phyloP scores from a whole-genome alignment of 1,140 invertebrate species.

The Scaptomyza pallida region DNA sequence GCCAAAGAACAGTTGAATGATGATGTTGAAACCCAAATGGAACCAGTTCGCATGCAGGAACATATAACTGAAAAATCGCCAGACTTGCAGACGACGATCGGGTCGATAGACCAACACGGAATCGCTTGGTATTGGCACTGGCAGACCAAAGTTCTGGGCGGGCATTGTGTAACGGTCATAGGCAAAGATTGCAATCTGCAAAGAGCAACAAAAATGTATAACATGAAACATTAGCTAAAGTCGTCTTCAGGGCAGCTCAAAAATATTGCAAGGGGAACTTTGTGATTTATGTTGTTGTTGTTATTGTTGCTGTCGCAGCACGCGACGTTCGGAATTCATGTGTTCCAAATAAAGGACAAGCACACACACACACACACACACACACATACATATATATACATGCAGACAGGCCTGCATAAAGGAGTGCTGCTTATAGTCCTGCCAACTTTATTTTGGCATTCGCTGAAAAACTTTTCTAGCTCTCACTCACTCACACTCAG shows the following conservation, averaged over 20 bases:
- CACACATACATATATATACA: not conserved
- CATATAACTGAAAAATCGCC: slow-evolving; percentile 98
- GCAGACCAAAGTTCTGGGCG: slow-evolving; percentile 87
- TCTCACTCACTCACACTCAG: slow-evolving; percentile 21
- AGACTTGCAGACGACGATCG: slow-evolving; percentile 94
- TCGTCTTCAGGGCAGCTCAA: too few species aligned
- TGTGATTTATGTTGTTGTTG: slow-evolving; percentile 67
- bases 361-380: slow-evolving; percentile 3
- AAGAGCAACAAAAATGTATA: slow-evolving; percentile 81
- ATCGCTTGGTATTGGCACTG: slow-evolving; percentile 94
- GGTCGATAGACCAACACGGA: slow-evolving; percentile 97
- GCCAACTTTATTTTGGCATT: slow-evolving; percentile 71
- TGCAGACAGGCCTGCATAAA: not conserved
- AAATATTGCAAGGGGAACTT: not conserved
- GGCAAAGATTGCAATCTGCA: slow-evolving; percentile 95
- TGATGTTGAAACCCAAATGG: slow-evolving; percentile 96
- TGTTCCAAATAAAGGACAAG: slow-evolving; percentile 57
- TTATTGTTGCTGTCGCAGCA: slow-evolving; percentile 63
- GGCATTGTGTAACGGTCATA: slow-evolving; percentile 88
- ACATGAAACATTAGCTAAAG: slow-evolving; percentile 46
- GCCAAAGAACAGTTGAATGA: slow-evolving; percentile 95
- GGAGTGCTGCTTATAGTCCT: slow-evolving; percentile 54
- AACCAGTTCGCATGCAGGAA: slow-evolving; percentile 98
- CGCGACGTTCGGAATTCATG: slow-evolving; percentile 51
- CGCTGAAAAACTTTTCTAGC: slow-evolving; percentile 54